Conservation (phyloP, 2,797 vertebrate genomes). For the Sebastolobus altivelis region DNA sequence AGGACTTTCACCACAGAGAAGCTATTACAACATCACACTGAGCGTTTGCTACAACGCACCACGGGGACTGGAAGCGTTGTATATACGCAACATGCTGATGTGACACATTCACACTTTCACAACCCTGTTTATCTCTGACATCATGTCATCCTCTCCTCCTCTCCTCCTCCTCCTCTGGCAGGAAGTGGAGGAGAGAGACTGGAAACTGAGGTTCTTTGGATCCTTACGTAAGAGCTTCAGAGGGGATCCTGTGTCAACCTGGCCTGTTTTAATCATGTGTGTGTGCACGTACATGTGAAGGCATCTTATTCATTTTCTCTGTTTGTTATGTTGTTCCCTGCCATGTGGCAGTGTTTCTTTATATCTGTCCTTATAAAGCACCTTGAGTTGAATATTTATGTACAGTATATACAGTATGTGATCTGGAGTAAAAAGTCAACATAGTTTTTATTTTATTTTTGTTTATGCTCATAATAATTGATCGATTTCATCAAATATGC, state of each 20-base stretch:
- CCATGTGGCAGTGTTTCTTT: not conserved
- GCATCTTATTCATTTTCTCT: not conserved
- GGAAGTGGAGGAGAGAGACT: slow-evolving; percentile 1
- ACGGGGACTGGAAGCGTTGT: not conserved
- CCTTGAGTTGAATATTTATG: not conserved
- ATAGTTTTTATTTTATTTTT: not conserved
- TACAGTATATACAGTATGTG: not conserved
- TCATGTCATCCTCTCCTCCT: not conserved
- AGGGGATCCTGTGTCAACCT: not conserved
- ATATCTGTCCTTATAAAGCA: not conserved
- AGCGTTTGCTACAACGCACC: not conserved
- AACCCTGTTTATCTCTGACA: slow-evolving; percentile 2
- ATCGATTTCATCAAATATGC: no score
- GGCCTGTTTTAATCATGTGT: not conserved
- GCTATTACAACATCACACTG: not conserved
- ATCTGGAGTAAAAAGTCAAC: not conserved
- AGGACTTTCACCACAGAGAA: slow-evolving; percentile 3
- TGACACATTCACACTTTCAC: slow-evolving; percentile 18
- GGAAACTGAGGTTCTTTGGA: not conserved
- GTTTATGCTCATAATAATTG: no score
- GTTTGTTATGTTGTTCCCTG: not conserved
- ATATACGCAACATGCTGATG: not conserved
- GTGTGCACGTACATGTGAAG: not conserved
- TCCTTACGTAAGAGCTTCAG: not conserved
- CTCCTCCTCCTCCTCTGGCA: not conserved